Evolutionary conservation across 1,140 invertebrate species (phyloP), one percentile per base, ranked within the genome.

Genomic region (Drosophila santomea): DNA sequence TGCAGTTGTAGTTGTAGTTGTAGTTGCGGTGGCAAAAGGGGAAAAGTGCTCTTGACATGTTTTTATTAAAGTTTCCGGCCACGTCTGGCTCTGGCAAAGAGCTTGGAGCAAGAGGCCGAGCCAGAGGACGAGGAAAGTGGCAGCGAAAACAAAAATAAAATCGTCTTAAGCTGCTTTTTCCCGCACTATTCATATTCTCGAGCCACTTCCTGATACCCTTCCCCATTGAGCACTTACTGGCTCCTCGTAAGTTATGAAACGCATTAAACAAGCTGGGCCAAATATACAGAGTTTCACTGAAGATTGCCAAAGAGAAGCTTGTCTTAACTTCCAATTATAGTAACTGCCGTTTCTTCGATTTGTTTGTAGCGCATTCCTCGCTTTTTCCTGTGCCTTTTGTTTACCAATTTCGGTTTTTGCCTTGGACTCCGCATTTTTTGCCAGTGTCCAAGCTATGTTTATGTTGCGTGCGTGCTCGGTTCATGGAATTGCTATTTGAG

Each of bases 11-110:
- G 25, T 25, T 25, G 25, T 4, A 25, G 25, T 25, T 25, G 25
- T 4, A 4, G 25, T 5, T 25, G 32, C 17, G 11, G 36, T n/a
- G 25, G 25, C 15, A 14, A 28, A 60, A 25, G 25, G 25, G 52
- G 52, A 69, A 84, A 84, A 85, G 79, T 88, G 79, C 84, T 80
- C 82, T 86, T 86, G 83, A 86, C 83, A 86, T 86, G 83, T 86
- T 86, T 82, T 82, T 86, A 82, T 86, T 86, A 82, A 86, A 86
- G 82, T 88, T 88, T 73, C 68, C 69, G 67, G 67, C 64, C 67
- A 71, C 54, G 68, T 72, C 47, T 41, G 23, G 20, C 32, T 25
- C 15, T 23, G 52, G 50, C 20, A 41, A 35, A 25, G 6, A 17
- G 32, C 4, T 14, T 0, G n/a, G 36, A 28, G 23, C 38, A n/a